A percentile compares a stretch with the other conserved stretches of the same genome.
Evolutionary conservation across 1,140 invertebrate genomes (phyloP).

Genomic region (Drosophila neocordata): DNA sequence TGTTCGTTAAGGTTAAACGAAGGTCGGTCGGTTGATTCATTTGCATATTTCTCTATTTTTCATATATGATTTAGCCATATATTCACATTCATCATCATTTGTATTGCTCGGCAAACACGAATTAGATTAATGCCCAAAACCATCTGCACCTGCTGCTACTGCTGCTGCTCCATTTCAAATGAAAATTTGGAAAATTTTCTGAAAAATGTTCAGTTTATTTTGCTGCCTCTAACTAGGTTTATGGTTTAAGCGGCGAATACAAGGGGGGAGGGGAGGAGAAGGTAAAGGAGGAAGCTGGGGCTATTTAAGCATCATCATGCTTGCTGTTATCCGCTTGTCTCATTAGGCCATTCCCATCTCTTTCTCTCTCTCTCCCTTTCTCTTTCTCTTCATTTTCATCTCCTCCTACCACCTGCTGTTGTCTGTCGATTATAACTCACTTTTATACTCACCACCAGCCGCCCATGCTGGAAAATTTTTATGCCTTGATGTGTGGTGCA

Average conservation of each 20-base stretch:
- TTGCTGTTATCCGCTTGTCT: slow-evolving; percentile 6
- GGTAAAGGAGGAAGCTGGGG: background rate
- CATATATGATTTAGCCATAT: slow-evolving; percentile 8
- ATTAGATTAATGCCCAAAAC: slow-evolving; percentile 9
- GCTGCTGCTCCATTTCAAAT: background rate
- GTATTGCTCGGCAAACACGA: background rate
- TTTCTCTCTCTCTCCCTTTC: slow-evolving; percentile 9
- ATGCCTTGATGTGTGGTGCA: slow-evolving; percentile 46
- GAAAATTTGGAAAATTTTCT: slow-evolving; percentile 2
- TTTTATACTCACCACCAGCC: slow-evolving; percentile 24
- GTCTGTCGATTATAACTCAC: slow-evolving; percentile 33
- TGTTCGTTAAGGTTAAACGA: background rate
- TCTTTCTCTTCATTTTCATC: background rate
- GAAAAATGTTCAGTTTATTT: slow-evolving; percentile 9
- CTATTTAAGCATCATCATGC: background rate
- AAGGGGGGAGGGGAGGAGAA: background rate
- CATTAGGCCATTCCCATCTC: slow-evolving; percentile 6
- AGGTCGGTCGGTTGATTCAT: background rate
- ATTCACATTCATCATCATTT: slow-evolving; percentile 8
- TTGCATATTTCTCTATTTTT: background rate
- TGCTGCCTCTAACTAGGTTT: slow-evolving; percentile 7
- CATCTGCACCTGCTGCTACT: background rate
- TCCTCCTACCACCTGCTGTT: background rate
- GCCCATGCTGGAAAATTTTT: slow-evolving; percentile 47
- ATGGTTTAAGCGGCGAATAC: background rate